These are phyloP conservation scores for Drosophila paulistorum DNA, from an alignment of 1,140 invertebrate genomes.

Conservation along the genomic window DNA sequence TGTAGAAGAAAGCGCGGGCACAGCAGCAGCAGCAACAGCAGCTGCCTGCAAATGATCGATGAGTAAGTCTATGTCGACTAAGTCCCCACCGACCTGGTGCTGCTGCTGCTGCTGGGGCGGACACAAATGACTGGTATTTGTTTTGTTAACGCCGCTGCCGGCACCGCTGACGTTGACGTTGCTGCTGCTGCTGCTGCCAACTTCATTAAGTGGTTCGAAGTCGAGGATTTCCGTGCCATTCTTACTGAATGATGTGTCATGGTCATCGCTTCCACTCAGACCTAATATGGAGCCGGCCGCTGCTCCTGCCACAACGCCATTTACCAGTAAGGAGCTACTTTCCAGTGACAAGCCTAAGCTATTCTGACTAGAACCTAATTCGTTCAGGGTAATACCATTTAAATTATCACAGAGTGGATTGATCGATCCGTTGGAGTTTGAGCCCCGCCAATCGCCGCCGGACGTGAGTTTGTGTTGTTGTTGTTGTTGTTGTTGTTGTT, in stretches of 20 bases:
- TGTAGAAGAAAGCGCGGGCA: constrained; percentile 33
- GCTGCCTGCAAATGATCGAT: constrained; percentile 34
- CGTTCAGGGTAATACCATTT: constrained; percentile 83
- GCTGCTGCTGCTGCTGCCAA: constrained; percentile 21
- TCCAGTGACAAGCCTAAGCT: constrained; percentile 78
- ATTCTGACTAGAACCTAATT: constrained; percentile 83
- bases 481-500: constrained; percentile 38
- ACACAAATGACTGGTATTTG: constrained; percentile 32
- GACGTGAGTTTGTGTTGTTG: constrained; percentile 29
- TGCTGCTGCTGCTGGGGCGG: constrained; percentile 25
- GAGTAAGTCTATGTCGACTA: background rate
- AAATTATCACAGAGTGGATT: constrained; percentile 83
- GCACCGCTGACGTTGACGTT: constrained; percentile 31
- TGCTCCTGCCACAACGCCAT: constrained; percentile 76
- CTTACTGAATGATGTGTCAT: constrained; percentile 85
- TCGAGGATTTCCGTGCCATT: constrained; percentile 85
- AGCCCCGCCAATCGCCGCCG: constrained; percentile 62
- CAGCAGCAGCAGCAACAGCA: constrained; percentile 17
- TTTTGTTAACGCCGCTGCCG: constrained; percentile 20
- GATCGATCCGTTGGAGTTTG: constrained; percentile 63
- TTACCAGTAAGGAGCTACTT: constrained; percentile 70
- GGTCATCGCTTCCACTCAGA: constrained; percentile 69
- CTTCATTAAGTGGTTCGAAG: constrained; percentile 65
- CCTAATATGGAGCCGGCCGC: constrained; percentile 62
- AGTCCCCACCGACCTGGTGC: constrained; percentile 30